These are phyloP conservation scores for Ypsolopha scabrella DNA, from an alignment of 2,888 invertebrate species.

Conservation along the genomic window DNA sequence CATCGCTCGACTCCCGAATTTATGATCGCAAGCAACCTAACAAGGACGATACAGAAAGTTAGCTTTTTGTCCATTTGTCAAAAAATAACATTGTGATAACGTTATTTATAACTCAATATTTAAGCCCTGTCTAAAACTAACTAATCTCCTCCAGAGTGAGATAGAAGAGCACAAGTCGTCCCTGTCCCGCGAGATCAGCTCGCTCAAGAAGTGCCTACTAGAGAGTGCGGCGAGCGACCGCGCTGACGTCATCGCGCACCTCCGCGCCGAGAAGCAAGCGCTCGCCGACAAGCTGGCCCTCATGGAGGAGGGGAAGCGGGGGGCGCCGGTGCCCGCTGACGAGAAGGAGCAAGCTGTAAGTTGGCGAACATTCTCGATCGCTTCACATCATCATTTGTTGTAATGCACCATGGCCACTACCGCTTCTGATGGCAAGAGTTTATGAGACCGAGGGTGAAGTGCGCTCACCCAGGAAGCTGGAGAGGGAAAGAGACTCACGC, in stretches of 20 bases:
- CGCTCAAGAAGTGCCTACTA: constrained; percentile 40
- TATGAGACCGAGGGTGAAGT: too few species aligned
- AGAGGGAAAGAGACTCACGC: too few species aligned
- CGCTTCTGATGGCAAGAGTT: too few species aligned
- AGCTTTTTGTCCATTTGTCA: too few species aligned
- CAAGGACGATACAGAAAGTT: too few species aligned
- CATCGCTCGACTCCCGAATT: too few species aligned
- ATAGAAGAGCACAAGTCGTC: constrained; percentile 53
- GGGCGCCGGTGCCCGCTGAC: constrained; percentile 13
- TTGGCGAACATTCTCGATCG: constrained; percentile 8
- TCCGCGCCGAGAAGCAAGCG: constrained; percentile 15
- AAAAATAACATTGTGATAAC: too few species aligned
- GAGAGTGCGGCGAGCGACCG: constrained; percentile 23
- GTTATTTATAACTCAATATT: too few species aligned
- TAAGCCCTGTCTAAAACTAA: neutral
- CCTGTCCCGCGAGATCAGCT: constrained; percentile 45
- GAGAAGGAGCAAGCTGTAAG: constrained; percentile 54
- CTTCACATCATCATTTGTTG: neutral
- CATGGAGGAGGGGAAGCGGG: constrained; percentile 5
- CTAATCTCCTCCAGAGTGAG: constrained; percentile 38
- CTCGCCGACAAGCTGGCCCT: constrained; percentile 16
- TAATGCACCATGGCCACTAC: neutral
- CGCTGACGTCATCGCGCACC: constrained; percentile 32
- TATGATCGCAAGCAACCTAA: too few species aligned
- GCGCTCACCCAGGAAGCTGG: too few species aligned